Evolutionary conservation across 2,888 invertebrate genomes (phyloP), one percentile per base, ranked within the genome.

Genomic region (Eledona agricola): DNA sequence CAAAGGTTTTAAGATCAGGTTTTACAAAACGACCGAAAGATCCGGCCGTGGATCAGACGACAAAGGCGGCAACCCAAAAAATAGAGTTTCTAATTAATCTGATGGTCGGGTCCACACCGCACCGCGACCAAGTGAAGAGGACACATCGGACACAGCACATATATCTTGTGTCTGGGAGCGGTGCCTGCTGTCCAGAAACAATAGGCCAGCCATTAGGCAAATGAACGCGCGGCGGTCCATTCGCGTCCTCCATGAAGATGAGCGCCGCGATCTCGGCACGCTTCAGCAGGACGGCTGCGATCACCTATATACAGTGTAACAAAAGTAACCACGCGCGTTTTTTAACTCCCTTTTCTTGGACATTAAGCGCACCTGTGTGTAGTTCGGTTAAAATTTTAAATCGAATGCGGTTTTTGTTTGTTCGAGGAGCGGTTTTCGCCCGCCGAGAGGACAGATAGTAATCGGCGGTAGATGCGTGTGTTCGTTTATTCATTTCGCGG

Each of bases 171-270:
- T 69, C 66, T 70, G 65, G 66, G 68, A 70, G 68, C 70, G 71
- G 70, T 71, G 72, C 70, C 46, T 67, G 64, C 72, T 72, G 73
- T 73, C 72, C 70, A 69, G 71, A 72, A 71, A 75, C 74, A 75
- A 75, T 75, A 74, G 74, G 68, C 69, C 64, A 72, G 69, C 73
- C 74, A 75, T 75, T 75, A 75, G 73, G 74, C 73, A 74, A 75
- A 75, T 75, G 74, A 75, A 73, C 72, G 72, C 69, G 71, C 63
- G 62, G 57, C 23, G 11, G 10, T 4, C 17, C 28, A n/a, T n/a
- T n/a, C n/a, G 42, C 51, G 31, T 28, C 50, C 37, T 38, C 29
- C 45, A 60, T n/a, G n/a, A n/a, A n/a, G n/a, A n/a, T n/a, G 56
- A 55, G 61, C 64, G 56, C 35, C n/a, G 25, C 25, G 13, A 34